These are phyloP conservation scores for Hirudo medicinalis DNA, from an alignment of 1,140 invertebrate genomes.

Conservation along the genomic window DNA sequence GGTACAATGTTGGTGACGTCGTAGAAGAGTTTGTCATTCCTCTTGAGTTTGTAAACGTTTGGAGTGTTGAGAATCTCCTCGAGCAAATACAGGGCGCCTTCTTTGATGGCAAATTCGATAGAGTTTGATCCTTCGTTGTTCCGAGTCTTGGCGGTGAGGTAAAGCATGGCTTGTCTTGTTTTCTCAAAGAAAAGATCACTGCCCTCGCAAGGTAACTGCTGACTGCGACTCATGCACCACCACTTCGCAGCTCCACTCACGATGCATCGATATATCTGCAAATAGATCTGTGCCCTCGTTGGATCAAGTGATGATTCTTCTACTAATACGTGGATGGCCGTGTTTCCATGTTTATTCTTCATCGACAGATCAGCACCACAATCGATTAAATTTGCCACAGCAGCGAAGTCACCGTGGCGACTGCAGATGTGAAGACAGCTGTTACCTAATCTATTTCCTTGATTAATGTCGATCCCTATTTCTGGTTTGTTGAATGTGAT, in stretches of 20 bases:
- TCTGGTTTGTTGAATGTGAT: constrained; percentile 20
- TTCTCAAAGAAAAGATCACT: constrained; percentile 16
- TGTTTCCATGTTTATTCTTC: constrained; percentile 19
- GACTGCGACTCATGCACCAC: constrained; percentile 23
- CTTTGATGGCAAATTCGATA: constrained; percentile 12
- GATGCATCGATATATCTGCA: constrained; percentile 16
- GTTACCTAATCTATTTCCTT: constrained; percentile 13
- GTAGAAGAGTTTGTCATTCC: background rate
- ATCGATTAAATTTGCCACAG: constrained; percentile 6
- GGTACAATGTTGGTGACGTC: constrained; percentile 22
- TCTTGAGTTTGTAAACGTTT: constrained; percentile 14
- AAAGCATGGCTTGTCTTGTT: constrained; percentile 17
- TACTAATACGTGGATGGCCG: constrained; percentile 19
- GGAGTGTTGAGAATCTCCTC: constrained; percentile 17
- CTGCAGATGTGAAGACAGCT: constrained; percentile 21
- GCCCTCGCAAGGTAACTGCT: constrained; percentile 17
- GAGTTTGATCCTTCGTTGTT: constrained; percentile 16
- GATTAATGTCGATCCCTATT: constrained; percentile 20
- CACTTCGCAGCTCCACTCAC: constrained; percentile 12
- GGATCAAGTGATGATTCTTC: constrained; percentile 14
- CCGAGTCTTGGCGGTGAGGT: constrained; percentile 16
- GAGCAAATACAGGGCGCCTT: constrained; percentile 17
- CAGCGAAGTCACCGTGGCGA: constrained; percentile 2
- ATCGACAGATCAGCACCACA: constrained; percentile 17
- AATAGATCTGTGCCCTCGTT: constrained; percentile 6